A percentile compares a stretch with the other conserved stretches of the same genome.
Evolutionary conservation across 2,113 vertebrate species (phyloP).

Genomic region (Entosphenus tridentatus): DNA sequence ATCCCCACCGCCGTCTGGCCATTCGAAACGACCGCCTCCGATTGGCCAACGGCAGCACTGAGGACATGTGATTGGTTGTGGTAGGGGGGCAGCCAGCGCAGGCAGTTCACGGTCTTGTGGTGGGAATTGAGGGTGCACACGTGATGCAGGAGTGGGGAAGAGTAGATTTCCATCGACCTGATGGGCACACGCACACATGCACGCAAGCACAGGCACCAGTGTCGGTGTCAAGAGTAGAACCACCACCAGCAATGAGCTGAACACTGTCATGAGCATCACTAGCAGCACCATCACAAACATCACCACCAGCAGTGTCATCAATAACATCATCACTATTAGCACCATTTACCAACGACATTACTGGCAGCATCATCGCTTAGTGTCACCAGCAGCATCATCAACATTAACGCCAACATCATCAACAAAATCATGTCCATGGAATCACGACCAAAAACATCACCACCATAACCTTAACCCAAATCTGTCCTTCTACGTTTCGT

Average conservation of each 20-base stretch:
- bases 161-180: conserved; percentile 63
- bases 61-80: neutral
- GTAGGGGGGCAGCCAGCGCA: conserved; percentile 53
- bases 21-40: neutral
- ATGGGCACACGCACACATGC: neutral
- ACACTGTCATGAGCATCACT: neutral
- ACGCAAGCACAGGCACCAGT: too few species aligned
- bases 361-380: too few species aligned
- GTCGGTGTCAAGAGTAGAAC: too few species aligned
- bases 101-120: conserved; percentile 68
- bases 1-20: too few species aligned
- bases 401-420: too few species aligned
- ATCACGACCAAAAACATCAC: too few species aligned
- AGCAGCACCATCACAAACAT: conserved; percentile 1
- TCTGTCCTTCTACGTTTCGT: too few species aligned
- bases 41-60: neutral
- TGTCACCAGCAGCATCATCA: too few species aligned
- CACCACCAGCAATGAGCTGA: neutral
- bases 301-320: conserved; percentile 8
- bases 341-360: too few species aligned
- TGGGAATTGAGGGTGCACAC: conserved; percentile 77
- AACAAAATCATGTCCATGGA: too few species aligned
- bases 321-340: too few species aligned
- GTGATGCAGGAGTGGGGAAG: conserved; percentile 35
- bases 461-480: too few species aligned